phyloP scores from a whole-genome alignment of 2,888 invertebrate genomes.

The Ichneumoninae sp. region DNA sequence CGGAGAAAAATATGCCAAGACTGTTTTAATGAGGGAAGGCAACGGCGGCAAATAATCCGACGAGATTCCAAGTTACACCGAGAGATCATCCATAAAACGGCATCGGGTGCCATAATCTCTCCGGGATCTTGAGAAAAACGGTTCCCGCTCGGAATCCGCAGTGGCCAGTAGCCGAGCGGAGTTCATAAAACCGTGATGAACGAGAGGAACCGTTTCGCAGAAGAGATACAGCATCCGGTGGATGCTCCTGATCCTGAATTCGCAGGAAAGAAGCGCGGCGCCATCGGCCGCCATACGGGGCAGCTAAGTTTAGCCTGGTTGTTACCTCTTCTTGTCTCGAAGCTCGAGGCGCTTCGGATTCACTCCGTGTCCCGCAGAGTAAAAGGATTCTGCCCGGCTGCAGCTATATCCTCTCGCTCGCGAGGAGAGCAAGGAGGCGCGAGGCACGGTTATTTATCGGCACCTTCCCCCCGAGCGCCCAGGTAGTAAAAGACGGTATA shows the following conservation, averaged over 20 bases:
- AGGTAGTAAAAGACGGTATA: conserved; percentile 57
- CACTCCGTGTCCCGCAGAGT: conserved; percentile 38
- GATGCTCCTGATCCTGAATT: conserved; percentile 67
- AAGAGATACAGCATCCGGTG: conserved; percentile 48
- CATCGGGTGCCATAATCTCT: not conserved
- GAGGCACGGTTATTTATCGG: conserved; percentile 69
- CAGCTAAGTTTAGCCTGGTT: conserved; percentile 69
- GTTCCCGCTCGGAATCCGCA: conserved; percentile 4
- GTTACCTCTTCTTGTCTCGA: conserved; percentile 55
- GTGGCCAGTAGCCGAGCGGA: conserved; percentile 29
- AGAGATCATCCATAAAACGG: conserved; percentile 2
- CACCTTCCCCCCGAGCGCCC: conserved; percentile 58
- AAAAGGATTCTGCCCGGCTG: conserved; percentile 42
- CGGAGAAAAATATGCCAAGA: not conserved
- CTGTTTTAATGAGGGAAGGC: not conserved
- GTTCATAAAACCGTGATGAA: conserved; percentile 63
- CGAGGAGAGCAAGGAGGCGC: conserved; percentile 47
- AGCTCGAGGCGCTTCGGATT: conserved; percentile 19
- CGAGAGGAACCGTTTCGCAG: conserved; percentile 64
- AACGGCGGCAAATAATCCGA: not conserved
- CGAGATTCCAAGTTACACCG: not conserved
- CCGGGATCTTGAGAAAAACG: conserved; percentile 10
- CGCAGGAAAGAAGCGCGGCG: conserved; percentile 60
- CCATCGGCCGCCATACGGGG: conserved; percentile 56
- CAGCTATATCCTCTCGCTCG: conserved; percentile 40